Percentiles rank a stretch among this genome's conserved stretches.
These are phyloP conservation scores for Cherax destructor DNA, from an alignment of 1,140 invertebrate species.

Conservation along the genomic window DNA sequence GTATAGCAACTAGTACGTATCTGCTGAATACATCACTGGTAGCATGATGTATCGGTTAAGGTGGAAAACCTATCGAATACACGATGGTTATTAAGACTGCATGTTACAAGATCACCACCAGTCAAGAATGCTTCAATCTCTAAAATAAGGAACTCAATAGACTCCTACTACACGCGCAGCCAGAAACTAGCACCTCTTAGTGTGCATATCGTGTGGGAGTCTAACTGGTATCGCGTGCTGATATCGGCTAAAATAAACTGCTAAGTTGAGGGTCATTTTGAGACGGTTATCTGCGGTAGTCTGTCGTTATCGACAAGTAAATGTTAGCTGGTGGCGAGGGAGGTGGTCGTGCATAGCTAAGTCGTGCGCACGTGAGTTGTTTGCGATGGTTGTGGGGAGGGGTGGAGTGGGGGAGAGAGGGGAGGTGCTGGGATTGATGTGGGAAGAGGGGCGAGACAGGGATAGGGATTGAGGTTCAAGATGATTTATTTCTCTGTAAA, in stretches of 20 bases:
- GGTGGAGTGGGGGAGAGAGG: neutral
- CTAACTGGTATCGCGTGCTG: slow-evolving; percentile 44
- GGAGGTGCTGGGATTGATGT: neutral
- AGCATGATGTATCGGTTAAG: too few relatives aligned
- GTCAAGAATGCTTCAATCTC: too few relatives aligned
- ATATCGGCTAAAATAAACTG: slow-evolving; percentile 52
- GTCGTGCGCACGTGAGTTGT: slow-evolving; percentile 14
- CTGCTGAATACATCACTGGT: too few relatives aligned
- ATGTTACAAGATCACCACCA: too few relatives aligned
- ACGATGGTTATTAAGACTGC: too few relatives aligned
- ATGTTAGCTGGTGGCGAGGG: slow-evolving; percentile 33
- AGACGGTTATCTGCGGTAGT: slow-evolving; percentile 48
- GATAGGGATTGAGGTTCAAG: neutral
- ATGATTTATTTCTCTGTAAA: too few relatives aligned
- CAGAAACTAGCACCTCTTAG: too few relatives aligned
- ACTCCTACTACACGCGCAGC: too few relatives aligned
- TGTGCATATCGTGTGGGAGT: neutral
- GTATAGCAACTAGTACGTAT: too few relatives aligned
- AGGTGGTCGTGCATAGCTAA: slow-evolving; percentile 15
- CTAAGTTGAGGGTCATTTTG: slow-evolving; percentile 28
- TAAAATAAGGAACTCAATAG: too few relatives aligned
- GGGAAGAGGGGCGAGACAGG: neutral
- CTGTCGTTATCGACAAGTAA: slow-evolving; percentile 35
- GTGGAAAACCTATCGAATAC: too few relatives aligned
- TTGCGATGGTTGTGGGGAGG: neutral